Evolutionary conservation across 2,113 vertebrate species (phyloP).

Genomic region (Etheostoma cragini): DNA sequence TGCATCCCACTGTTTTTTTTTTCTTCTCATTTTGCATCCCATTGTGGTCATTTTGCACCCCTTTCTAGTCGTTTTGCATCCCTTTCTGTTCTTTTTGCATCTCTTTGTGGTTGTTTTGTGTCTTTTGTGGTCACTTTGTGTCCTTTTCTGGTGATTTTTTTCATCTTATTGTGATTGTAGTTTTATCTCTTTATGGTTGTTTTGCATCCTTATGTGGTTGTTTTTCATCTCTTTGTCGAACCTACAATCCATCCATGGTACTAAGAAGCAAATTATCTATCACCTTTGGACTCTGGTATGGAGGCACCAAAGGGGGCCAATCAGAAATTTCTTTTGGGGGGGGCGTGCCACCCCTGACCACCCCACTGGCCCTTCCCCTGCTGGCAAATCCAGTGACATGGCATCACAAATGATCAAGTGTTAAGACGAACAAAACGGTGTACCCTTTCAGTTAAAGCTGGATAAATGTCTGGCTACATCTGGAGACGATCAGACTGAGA

Average conservation of each 20-base stretch:
- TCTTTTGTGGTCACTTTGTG: not conserved
- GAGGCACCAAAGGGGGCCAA: not conserved
- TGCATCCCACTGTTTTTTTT: no score
- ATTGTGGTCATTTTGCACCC: not conserved
- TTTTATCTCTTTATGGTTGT: not conserved
- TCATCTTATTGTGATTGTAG: not conserved
- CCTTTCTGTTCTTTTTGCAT: not conserved
- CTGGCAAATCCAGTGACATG: conserved; percentile 3
- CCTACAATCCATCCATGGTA: not conserved
- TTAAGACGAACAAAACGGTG: not conserved
- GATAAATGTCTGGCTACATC: conserved; percentile 2
- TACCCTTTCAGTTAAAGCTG: not conserved
- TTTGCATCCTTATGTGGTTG: not conserved
- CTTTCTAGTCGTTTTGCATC: not conserved
- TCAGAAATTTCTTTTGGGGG: not conserved
- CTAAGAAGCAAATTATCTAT: not conserved
- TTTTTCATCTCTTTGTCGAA: not conserved
- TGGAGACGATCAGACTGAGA: conserved; percentile 1
- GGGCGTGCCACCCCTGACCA: not conserved
- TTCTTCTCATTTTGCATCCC: not conserved
- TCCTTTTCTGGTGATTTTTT: not conserved
- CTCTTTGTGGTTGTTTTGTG: not conserved
- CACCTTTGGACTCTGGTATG: not conserved
- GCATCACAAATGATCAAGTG: not conserved
- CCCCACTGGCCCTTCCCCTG: not conserved